A percentile compares a stretch with the other conserved stretches of the same genome.
These are phyloP conservation scores for Philereme transversata DNA, from an alignment of 2,888 invertebrate species.

Conservation along the genomic window DNA sequence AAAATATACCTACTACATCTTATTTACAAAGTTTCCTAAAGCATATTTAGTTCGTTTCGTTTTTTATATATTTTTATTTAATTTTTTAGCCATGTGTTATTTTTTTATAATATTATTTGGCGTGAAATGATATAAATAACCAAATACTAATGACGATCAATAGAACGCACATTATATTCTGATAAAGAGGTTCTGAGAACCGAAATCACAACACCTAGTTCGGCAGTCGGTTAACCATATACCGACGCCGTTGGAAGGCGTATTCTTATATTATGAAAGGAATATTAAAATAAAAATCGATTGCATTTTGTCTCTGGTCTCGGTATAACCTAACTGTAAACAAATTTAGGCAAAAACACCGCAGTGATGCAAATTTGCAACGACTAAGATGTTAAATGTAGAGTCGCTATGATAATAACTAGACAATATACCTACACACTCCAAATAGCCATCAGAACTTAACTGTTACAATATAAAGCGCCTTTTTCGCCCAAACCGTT, in stretches of 20 bases:
- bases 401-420: not conserved
- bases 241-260: conserved; percentile 1
- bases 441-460: too few relatives aligned
- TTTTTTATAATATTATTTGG: conserved; percentile 1
- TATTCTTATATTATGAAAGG: conserved; percentile 6
- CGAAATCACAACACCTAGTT: conserved; percentile 13
- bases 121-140: conserved; percentile 5
- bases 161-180: conserved; percentile 12
- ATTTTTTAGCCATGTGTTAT: conserved; percentile 24
- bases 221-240: conserved; percentile 21
- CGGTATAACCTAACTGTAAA: conserved; percentile 5
- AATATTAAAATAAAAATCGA: conserved; percentile 1
- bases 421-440: not conserved
- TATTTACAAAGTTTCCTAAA: conserved; percentile 19
- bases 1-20: conserved; percentile 21
- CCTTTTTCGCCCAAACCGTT: too few relatives aligned
- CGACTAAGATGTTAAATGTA: conserved; percentile 2
- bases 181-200: not conserved
- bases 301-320: conserved; percentile 13
- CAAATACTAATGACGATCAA: not conserved
- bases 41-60: conserved; percentile 25
- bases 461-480: too few relatives aligned
- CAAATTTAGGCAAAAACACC: conserved; percentile 8
- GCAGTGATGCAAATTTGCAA: conserved; percentile 5
- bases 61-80: conserved; percentile 19